Evolutionary conservation across 2,888 invertebrate species (phyloP).

Genomic region (Augiades crinisus): DNA sequence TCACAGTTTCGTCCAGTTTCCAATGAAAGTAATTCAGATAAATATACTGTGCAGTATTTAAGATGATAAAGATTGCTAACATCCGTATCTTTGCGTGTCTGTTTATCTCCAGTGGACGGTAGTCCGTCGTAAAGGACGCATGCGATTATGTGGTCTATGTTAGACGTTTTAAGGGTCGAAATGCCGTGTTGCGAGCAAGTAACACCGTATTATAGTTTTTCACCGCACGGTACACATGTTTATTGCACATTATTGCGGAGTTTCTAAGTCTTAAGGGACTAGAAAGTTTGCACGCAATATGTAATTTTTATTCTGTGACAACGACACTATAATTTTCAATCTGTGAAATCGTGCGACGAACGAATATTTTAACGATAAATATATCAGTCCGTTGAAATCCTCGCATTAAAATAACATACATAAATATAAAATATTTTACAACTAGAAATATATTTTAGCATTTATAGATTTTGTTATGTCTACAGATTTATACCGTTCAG

Average conservation of each 20-base stretch:
- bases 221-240: slow-evolving; percentile 4
- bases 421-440: no score
- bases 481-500: no score
- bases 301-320: not conserved
- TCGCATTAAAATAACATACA: not conserved
- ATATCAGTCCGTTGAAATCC: no score
- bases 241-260: not conserved
- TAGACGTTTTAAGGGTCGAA: not conserved
- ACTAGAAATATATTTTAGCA: no score
- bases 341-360: not conserved
- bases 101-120: slow-evolving; percentile 12
- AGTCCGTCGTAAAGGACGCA: not conserved
- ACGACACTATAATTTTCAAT: not conserved
- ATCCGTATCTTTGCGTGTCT: slow-evolving; percentile 21
- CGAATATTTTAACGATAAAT: not conserved
- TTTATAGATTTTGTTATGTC: no score
- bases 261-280: slow-evolving; percentile 20
- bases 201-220: slow-evolving; percentile 5
- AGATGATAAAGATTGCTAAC: slow-evolving; percentile 24
- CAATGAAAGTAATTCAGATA: slow-evolving; percentile 8
- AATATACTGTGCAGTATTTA: slow-evolving; percentile 12
- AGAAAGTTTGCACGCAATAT: slow-evolving; percentile 15
- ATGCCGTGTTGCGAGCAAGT: not conserved
- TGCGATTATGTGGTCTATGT: not conserved
- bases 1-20: slow-evolving; percentile 3